Evolutionary conservation across 2,797 vertebrate genomes (phyloP).

Genomic region (Crocodylus rhombifer): DNA sequence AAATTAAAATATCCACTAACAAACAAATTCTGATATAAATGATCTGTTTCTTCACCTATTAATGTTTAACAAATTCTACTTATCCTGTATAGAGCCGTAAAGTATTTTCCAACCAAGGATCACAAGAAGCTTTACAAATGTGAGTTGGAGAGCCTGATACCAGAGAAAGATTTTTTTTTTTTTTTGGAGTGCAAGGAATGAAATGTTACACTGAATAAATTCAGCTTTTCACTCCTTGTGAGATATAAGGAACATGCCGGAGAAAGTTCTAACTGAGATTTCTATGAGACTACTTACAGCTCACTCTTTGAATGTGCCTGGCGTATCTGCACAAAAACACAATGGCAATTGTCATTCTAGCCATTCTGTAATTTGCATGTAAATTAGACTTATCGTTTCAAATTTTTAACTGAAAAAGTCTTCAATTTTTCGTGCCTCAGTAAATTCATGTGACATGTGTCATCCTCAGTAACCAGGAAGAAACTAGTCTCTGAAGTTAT

Average conservation of each 20-base stretch:
- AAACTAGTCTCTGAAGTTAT: not conserved
- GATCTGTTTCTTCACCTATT: not conserved
- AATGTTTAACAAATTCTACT: not conserved
- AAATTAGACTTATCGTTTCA: slow-evolving; percentile 20
- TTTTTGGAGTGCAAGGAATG: not conserved
- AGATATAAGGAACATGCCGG: not conserved
- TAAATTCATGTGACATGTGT: not conserved
- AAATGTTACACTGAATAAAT: not conserved
- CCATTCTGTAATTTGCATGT: slow-evolving; percentile 33
- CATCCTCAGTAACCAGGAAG: not conserved
- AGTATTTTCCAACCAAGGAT: not conserved
- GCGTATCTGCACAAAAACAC: slow-evolving; percentile 23
- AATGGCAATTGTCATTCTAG: not conserved
- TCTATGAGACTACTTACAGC: not conserved
- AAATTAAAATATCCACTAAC: not conserved
- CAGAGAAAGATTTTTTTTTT: not conserved
- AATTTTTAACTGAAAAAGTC: slow-evolving; percentile 27
- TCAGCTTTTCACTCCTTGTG: not conserved
- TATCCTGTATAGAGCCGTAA: not conserved
- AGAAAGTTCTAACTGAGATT: not conserved
- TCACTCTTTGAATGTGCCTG: not conserved
- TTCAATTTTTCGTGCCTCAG: slow-evolving; percentile 18
- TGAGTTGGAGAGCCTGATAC: not conserved
- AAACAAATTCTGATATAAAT: not conserved
- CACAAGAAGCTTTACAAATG: not conserved